Base-by-base conservation (phyloP, 2,113 vertebrate genomes). In the Ctenomys sociabilis region DNA sequence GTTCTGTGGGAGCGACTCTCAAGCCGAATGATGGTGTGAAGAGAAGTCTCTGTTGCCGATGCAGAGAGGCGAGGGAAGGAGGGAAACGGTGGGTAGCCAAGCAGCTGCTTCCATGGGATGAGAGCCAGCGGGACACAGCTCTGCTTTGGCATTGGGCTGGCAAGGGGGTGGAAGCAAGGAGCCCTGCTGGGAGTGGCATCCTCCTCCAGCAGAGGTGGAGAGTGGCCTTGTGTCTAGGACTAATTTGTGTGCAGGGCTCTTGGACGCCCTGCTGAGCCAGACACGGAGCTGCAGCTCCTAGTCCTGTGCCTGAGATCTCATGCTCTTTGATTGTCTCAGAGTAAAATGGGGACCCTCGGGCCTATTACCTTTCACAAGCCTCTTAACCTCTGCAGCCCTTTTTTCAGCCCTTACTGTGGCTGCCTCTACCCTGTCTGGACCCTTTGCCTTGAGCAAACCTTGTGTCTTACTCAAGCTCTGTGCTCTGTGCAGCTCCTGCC, bases 61-160 rank as follows among this genome's bases (percentile, higher is more conserved):
- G 59, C 35, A 37, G 37, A 45, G 52, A 90, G 66, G 75, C 40
- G 63, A 30, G 43, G 81, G 45, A 72, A 17, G 19, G 72, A 28
- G 35, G 81, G 91, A 95, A 0, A 43, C 61, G 49, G 70, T 75
- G 85, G 35, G 40, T 24, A 97, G 91, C 86, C 83, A 97, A 97
- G 96, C 97, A 93, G 88, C 61, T 93, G 92, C 85, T 97, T 97
- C 96, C 96, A 96, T 97, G 89, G 95, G 97, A 89, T 96, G 97
- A 98, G 96, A 97, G 90, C 96, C 94, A 95, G 68, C 93, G 97
- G 96, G 96, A 92, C 85, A 66, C 77, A 78, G 91, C 96, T 94
- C 28, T 95, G 98, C 96, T 97, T 95, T 95, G 97, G 94, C 91
- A 96, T 95, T 96, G 85, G 93, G 95, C 97, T 95, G 90, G 40